phyloP scores from a whole-genome alignment of 1,140 invertebrate species.

The Amphibalanus amphitrite region DNA sequence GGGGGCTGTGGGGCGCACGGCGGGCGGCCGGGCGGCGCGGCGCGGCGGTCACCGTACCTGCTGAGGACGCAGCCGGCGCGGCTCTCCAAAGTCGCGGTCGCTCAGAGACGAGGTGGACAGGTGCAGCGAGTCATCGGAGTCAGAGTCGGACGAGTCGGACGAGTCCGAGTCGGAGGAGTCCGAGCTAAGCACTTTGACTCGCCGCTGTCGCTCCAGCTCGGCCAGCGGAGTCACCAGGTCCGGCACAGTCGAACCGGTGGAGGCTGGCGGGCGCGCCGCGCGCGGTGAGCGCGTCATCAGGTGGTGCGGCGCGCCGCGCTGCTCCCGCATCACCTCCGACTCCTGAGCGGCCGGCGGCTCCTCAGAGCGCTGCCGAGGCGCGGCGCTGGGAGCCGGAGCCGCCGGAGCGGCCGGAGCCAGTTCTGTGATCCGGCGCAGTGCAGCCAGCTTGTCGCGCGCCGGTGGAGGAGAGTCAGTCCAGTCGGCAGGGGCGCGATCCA shows the following conservation, averaged over 20 bases:
- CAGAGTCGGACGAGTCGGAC: background rate
- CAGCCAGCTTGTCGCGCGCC: background rate
- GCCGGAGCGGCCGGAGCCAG: background rate
- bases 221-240: background rate
- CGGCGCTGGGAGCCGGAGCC: too few relatives aligned
- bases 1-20: too few relatives aligned
- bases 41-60: background rate
- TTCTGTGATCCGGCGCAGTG: background rate
- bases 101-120: background rate
- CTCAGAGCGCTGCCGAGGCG: too few relatives aligned
- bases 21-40: too few relatives aligned
- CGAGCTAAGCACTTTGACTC: background rate
- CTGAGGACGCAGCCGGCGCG: too few relatives aligned
- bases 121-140: background rate
- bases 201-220: background rate
- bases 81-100: background rate
- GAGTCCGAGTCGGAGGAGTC: background rate
- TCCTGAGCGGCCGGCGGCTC: background rate
- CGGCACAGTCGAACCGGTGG: background rate
- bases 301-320: background rate
- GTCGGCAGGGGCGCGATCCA: background rate
- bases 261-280: too few relatives aligned
- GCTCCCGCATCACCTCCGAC: background rate
- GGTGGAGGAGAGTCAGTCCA: background rate
- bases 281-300: background rate